phyloP scores from a whole-genome alignment of 2,888 invertebrate species.

The Elmis aenea region DNA sequence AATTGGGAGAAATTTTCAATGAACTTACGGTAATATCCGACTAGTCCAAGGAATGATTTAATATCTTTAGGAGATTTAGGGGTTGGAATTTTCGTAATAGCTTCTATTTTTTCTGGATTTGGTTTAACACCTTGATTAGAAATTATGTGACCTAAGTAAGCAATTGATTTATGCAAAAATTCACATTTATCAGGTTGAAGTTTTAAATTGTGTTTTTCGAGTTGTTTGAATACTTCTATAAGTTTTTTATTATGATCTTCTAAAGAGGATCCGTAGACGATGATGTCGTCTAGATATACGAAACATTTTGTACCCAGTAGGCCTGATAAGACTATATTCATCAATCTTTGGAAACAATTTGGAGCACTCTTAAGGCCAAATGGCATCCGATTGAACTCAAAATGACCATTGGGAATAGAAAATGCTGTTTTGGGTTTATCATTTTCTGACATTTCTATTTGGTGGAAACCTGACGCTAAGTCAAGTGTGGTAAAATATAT shows the following conservation, averaged over 20 bases:
- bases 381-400: conserved; percentile 27
- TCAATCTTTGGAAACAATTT: conserved; percentile 31
- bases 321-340: conserved; percentile 29
- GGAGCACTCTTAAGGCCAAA: conserved; percentile 30
- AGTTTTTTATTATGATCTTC: conserved; percentile 25
- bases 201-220: conserved; percentile 16
- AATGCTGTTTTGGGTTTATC: conserved; percentile 26
- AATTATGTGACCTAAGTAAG: conserved; percentile 22
- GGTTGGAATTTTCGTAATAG: conserved; percentile 9
- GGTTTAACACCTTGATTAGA: conserved; percentile 21
- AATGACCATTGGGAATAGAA: conserved; percentile 25
- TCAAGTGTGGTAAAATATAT: conserved; percentile 21
- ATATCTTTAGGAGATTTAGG: conserved; percentile 17
- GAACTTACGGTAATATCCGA: too few relatives aligned
- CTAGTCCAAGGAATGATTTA: conserved; percentile 14
- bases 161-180: too few relatives aligned
- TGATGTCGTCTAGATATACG: conserved; percentile 38
- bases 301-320: conserved; percentile 28
- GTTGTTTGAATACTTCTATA: conserved; percentile 6
- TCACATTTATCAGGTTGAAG: too few relatives aligned
- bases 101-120: too few relatives aligned
- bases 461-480: too few relatives aligned
- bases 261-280: conserved; percentile 28
- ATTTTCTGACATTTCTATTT: conserved; percentile 7
- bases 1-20: conserved; percentile 16